Percentiles rank a stretch among this genome's conserved stretches.
phyloP scores from a whole-genome alignment of 1,140 invertebrate species.

The Cylas formicarius region DNA sequence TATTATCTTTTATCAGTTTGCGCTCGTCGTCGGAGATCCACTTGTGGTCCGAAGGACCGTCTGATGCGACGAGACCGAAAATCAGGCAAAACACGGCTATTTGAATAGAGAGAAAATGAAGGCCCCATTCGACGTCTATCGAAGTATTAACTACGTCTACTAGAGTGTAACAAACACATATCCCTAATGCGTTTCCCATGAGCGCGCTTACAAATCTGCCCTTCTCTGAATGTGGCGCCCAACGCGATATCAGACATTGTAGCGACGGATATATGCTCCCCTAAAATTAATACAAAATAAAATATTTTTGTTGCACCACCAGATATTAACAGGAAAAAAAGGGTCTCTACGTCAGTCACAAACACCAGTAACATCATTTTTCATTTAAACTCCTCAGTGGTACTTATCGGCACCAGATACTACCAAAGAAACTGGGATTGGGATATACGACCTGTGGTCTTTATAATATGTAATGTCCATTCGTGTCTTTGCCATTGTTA shows the following conservation, averaged over 20 bases:
- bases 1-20: constrained; percentile 60
- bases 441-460: too few relatives aligned
- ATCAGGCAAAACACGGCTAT: constrained; percentile 8
- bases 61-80: constrained; percentile 48
- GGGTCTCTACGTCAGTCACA: too few relatives aligned
- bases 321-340: too few relatives aligned
- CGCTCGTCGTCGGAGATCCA: constrained; percentile 68
- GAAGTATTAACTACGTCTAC: constrained; percentile 52
- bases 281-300: constrained; percentile 46
- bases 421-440: too few relatives aligned
- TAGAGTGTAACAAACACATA: constrained; percentile 64
- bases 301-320: too few relatives aligned
- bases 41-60: constrained; percentile 65
- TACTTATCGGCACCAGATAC: constrained; percentile 8
- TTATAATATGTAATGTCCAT: too few relatives aligned
- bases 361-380: too few relatives aligned
- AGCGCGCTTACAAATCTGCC: constrained; percentile 67
- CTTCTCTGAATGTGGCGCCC: constrained; percentile 66
- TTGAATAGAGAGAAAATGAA: constrained; percentile 16
- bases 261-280: constrained; percentile 65
- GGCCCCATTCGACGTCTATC: constrained; percentile 59
- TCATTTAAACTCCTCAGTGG: too few relatives aligned
- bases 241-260: constrained; percentile 62
- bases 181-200: constrained; percentile 68
- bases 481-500: too few relatives aligned